These are phyloP conservation scores for Trichoplusia ni DNA, from an alignment of 1,140 invertebrate genomes.

Conservation along the genomic window DNA sequence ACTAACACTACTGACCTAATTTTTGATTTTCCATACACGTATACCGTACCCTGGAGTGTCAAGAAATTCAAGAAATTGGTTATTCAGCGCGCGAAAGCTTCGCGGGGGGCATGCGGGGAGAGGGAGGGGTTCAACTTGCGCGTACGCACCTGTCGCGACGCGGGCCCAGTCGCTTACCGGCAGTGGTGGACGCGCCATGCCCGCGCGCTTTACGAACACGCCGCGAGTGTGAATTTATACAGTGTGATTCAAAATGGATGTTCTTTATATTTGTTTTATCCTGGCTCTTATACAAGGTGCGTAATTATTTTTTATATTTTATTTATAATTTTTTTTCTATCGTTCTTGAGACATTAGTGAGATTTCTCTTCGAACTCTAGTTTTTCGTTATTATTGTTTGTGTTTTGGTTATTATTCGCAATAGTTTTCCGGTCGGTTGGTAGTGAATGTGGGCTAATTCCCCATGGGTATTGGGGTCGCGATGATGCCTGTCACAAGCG, in stretches of 20 bases:
- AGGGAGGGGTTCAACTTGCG: constrained; percentile 47
- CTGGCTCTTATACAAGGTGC: constrained; percentile 52
- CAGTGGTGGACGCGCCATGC: constrained; percentile 55
- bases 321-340: not conserved
- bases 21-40: constrained; percentile 54
- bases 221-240: constrained; percentile 56
- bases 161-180: constrained; percentile 48
- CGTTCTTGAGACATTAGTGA: constrained; percentile 5
- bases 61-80: constrained; percentile 59
- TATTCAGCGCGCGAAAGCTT: constrained; percentile 69
- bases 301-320: not conserved
- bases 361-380: constrained; percentile 3
- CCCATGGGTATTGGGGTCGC: constrained; percentile 22
- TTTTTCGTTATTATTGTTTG: constrained; percentile 6
- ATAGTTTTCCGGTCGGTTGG: constrained; percentile 26
- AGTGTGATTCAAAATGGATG: constrained; percentile 64
- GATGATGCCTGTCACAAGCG: constrained; percentile 24
- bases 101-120: constrained; percentile 32
- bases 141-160: constrained; percentile 48
- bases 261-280: constrained; percentile 53
- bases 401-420: constrained; percentile 23
- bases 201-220: constrained; percentile 42
- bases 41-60: constrained; percentile 49
- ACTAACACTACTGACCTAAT: constrained; percentile 42
- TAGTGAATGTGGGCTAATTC: constrained; percentile 34